Conservation (phyloP, 2,888 invertebrate genomes). For the Xylophagus ater region DNA sequence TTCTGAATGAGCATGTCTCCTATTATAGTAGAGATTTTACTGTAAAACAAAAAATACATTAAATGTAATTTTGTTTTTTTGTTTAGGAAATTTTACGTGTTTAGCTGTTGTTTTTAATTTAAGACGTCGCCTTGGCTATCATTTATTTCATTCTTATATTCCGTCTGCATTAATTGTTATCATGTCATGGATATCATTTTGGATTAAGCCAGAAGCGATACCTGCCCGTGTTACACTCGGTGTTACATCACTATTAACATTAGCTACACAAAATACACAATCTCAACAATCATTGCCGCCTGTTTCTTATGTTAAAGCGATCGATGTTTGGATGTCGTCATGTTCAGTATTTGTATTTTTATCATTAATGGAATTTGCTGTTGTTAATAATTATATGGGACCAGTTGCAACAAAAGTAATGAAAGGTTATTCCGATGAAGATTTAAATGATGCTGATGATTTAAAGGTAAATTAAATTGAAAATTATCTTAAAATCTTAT, state of each 20-base stretch:
- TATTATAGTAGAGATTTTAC: too few relatives aligned
- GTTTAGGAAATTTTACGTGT: slow-evolving; percentile 79
- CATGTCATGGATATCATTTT: slow-evolving; percentile 95
- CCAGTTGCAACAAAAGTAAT: slow-evolving; percentile 78
- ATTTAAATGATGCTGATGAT: slow-evolving; percentile 61
- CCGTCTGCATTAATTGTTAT: slow-evolving; percentile 90
- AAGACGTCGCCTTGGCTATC: slow-evolving; percentile 80
- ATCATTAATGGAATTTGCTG: slow-evolving; percentile 87
- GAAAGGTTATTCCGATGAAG: slow-evolving; percentile 84
- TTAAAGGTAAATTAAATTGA: slow-evolving; percentile 49
- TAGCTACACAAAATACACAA: slow-evolving; percentile 87
- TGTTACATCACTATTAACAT: slow-evolving; percentile 76
- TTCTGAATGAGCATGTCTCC: too few relatives aligned
- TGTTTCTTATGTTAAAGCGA: slow-evolving; percentile 86
- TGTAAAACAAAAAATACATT: too few relatives aligned
- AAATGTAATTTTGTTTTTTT: slow-evolving; percentile 30
- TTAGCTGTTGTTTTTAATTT: slow-evolving; percentile 82
- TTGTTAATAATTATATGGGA: slow-evolving; percentile 79
- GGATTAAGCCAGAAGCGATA: slow-evolving; percentile 91
- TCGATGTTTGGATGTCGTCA: slow-evolving; percentile 87
- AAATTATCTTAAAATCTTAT: not conserved
- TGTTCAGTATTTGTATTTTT: slow-evolving; percentile 88
- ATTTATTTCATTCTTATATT: slow-evolving; percentile 86
- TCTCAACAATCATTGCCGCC: slow-evolving; percentile 87
- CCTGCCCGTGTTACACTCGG: slow-evolving; percentile 87